A percentile compares a stretch with the other conserved stretches of the same genome.
These are phyloP conservation scores for Zaprionus taronus DNA, from an alignment of 1,140 invertebrate genomes.

Conservation along the genomic window DNA sequence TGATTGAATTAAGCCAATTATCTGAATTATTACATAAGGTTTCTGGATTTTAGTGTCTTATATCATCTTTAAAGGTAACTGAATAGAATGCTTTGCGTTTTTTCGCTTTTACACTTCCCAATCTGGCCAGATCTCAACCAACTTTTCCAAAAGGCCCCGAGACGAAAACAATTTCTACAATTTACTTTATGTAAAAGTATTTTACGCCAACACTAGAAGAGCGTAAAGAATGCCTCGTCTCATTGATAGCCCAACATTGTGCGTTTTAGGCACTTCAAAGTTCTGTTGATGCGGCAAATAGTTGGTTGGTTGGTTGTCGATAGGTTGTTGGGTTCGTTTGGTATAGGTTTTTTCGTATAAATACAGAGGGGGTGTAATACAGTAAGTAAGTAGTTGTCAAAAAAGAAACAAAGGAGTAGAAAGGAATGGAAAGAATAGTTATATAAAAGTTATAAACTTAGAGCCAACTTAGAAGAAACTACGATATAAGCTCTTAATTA, in stretches of 20 bases:
- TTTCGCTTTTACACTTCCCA: slow-evolving; percentile 23
- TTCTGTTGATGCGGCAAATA: slow-evolving; percentile 61
- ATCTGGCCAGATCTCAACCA: slow-evolving; percentile 60
- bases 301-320: slow-evolving; percentile 29
- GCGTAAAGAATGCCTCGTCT: slow-evolving; percentile 65
- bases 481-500: slow-evolving; percentile 85
- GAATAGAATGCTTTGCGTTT: slow-evolving; percentile 63
- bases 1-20: slow-evolving; percentile 54
- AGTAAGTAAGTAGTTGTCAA: slow-evolving; percentile 45
- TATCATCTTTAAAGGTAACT: slow-evolving; percentile 78
- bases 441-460: slow-evolving; percentile 75
- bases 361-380: slow-evolving; percentile 47
- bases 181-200: slow-evolving; percentile 27
- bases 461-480: slow-evolving; percentile 84
- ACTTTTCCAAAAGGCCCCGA: slow-evolving; percentile 70
- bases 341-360: slow-evolving; percentile 48
- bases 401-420: slow-evolving; percentile 69
- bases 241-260: slow-evolving; percentile 82
- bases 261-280: slow-evolving; percentile 80
- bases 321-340: slow-evolving; percentile 24
- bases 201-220: slow-evolving; percentile 67
- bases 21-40: slow-evolving; percentile 49
- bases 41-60: slow-evolving; percentile 74
- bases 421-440: slow-evolving; percentile 77
- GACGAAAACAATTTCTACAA: slow-evolving; percentile 54